Base-by-base conservation (phyloP, 2,797 vertebrate species). In the Ptychadena robeensis region DNA sequence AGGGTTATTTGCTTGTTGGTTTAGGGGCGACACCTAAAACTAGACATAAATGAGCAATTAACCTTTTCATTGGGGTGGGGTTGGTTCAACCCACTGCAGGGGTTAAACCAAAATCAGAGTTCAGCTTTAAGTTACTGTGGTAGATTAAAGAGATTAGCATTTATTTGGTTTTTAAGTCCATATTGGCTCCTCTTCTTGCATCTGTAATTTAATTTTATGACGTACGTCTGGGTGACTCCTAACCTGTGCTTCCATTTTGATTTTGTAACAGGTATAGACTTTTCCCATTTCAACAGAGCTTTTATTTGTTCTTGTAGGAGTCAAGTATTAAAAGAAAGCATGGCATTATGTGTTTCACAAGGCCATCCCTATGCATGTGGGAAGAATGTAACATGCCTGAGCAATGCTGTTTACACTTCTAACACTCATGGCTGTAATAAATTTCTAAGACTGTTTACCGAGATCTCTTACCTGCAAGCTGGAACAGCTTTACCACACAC, bases 301-400 rank as follows among this genome's bases (percentile, higher is more conserved):
- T 79, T 28, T 68, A 35, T 69, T 69, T 38, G 48, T 69, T 57
- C 32, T 27, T 69, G 44, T 79, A 69, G 48, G 44, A 79, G 65
- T 34, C 10, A 15, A 48, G 7, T 53, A 27, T 67, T 27, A 53
- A 14, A 25, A 31, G 30, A 53, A 68, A 34, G 64, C 69, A 72
- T 8, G 12, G 7, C 61, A 48, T 77, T 68, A 35, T 79, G 73
- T 75, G 44, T 40, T 48, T 80, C 53, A 64, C 68, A 71, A 48
- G 30, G 38, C 18, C 72, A 68, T 71, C n/a, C 27, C 30, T 65
- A n/a, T 73, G 61, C 27, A 59, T 82, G 80, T 61, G 72, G 32
- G 80, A 82, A 82, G 72, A 74, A 61, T 35, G 1, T 31, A 69
- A 82, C 80, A 74, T 82, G 80, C 34, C 72, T 68, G 72, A 75